Percentiles rank a stretch among this genome's conserved stretches.
phyloP scores from a whole-genome alignment of 2,888 invertebrate species.

The Elysia crispata region DNA sequence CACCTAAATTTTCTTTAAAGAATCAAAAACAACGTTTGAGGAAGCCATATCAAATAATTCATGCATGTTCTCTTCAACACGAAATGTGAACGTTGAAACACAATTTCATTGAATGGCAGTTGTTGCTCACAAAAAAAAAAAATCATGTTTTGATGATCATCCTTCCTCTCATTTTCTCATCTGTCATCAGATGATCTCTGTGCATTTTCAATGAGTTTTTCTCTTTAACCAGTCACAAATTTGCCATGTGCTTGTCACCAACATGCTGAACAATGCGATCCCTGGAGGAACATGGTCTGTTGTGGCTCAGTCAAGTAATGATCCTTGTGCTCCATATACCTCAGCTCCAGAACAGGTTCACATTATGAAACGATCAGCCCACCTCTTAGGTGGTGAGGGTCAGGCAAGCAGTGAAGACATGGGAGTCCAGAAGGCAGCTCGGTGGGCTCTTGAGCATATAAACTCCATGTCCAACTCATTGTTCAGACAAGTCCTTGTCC shows the following conservation, averaged over 20 bases:
- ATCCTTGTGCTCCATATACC: constrained; percentile 18
- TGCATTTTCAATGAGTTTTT: neutral
- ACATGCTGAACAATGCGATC: constrained; percentile 9
- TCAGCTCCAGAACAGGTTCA: neutral
- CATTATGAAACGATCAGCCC: too few species aligned
- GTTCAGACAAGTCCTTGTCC: constrained; percentile 53
- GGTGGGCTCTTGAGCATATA: constrained; percentile 55
- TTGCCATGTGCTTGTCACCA: neutral
- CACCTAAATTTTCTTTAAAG: neutral
- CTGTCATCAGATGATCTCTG: neutral
- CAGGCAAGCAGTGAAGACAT: constrained; percentile 43
- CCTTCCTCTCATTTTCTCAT: too few species aligned
- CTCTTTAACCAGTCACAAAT: constrained; percentile 23
- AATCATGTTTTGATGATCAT: too few species aligned
- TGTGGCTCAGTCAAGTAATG: neutral
- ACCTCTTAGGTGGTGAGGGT: constrained; percentile 49
- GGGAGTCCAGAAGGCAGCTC: constrained; percentile 53
- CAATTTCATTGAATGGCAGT: too few species aligned
- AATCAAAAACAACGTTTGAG: too few species aligned
- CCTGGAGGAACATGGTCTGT: constrained; percentile 27
- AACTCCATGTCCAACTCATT: constrained; percentile 59
- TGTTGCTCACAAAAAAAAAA: too few species aligned
- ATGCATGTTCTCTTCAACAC: too few species aligned
- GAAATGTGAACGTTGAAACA: too few species aligned
- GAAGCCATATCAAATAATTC: too few species aligned